Evolutionary conservation across 2,797 vertebrate species (phyloP).

Genomic region (Xyrichtys novacula): DNA sequence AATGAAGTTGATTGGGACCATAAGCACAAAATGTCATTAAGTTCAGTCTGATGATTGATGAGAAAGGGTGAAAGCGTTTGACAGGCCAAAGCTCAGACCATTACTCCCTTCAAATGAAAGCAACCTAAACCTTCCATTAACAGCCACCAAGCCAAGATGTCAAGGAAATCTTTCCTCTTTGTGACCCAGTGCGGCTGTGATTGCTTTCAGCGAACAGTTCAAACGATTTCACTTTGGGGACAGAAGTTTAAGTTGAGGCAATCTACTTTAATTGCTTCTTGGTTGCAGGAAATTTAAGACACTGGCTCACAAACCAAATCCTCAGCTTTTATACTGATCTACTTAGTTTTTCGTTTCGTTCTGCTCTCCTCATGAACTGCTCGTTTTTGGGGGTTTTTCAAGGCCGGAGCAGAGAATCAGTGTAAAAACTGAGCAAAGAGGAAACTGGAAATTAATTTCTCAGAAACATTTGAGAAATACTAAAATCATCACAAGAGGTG

Average conservation of each 20-base stretch:
- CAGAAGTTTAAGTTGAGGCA: slow-evolving; percentile 19
- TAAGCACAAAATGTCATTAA: background rate
- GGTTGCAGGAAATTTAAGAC: slow-evolving; percentile 14
- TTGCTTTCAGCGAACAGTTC: slow-evolving; percentile 21
- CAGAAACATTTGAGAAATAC: slow-evolving; percentile 11
- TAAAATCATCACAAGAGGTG: slow-evolving; percentile 25
- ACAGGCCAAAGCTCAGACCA: background rate
- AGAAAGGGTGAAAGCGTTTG: slow-evolving; percentile 3
- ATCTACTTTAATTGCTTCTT: slow-evolving; percentile 18
- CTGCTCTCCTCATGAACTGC: slow-evolving; percentile 9
- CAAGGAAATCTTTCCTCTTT: background rate
- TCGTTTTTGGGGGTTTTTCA: background rate
- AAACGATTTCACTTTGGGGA: slow-evolving; percentile 34
- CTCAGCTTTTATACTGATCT: background rate
- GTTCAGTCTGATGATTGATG: background rate
- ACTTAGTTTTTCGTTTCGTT: background rate
- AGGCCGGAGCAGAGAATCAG: background rate
- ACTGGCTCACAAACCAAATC: slow-evolving; percentile 25
- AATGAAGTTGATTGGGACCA: background rate
- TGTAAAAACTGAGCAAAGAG: slow-evolving; percentile 7
- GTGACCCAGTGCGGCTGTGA: slow-evolving; percentile 5
- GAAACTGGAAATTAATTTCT: slow-evolving; percentile 24
- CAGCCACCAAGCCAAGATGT: background rate
- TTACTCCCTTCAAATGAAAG: background rate
- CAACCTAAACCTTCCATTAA: background rate